Evolutionary conservation across 2,888 invertebrate species (phyloP).

Genomic region (Lydus trimaculatus): DNA sequence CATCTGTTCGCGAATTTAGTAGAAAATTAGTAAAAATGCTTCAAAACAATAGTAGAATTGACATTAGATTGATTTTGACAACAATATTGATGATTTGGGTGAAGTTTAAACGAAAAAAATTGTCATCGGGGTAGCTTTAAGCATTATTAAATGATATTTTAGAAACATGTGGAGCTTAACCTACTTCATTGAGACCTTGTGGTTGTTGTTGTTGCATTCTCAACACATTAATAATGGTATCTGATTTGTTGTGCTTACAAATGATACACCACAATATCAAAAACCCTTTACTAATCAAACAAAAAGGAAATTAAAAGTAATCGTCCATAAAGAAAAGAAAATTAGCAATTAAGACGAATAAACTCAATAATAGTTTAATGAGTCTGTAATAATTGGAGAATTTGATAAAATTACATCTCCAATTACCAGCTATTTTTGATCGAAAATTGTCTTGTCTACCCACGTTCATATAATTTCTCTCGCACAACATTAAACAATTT

Average conservation of each 20-base stretch:
- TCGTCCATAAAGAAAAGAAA: neutral
- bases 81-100: neutral
- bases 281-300: neutral
- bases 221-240: neutral
- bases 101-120: neutral
- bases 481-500: neutral
- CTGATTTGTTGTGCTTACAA: slow-evolving; percentile 1
- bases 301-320: neutral
- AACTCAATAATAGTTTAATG: neutral
- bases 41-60: neutral
- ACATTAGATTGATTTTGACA: neutral
- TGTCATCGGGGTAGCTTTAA: neutral
- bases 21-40: slow-evolving; percentile 20
- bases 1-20: slow-evolving; percentile 35
- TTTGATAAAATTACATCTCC: neutral
- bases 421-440: neutral
- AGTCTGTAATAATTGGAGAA: neutral
- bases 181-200: slow-evolving; percentile 29
- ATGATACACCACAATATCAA: neutral
- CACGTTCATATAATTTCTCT: neutral
- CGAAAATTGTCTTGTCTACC: neutral
- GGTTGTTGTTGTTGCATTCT: slow-evolving; percentile 24
- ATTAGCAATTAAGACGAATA: neutral
- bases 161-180: slow-evolving; percentile 33
- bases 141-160: neutral